Conservation (phyloP, 1,140 invertebrate species). For the Dufourea novaeangliae region DNA sequence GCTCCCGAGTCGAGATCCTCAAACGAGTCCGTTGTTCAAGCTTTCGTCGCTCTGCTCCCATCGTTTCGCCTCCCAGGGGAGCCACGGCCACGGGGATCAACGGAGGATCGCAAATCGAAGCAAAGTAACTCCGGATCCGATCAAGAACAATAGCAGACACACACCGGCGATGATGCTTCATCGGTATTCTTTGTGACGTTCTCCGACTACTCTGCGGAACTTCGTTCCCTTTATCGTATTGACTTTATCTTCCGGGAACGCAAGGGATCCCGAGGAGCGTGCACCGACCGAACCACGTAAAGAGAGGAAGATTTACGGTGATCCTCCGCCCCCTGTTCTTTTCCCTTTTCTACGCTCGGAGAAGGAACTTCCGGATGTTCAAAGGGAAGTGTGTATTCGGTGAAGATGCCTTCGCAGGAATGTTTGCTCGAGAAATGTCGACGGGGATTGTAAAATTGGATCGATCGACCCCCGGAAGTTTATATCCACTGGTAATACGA, state of each 20-base stretch:
- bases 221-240: conserved; percentile 27
- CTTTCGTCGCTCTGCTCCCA: background rate
- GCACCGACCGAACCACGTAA: background rate
- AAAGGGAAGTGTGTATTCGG: background rate
- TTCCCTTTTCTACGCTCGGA: background rate
- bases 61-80: background rate
- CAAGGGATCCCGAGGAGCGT: background rate
- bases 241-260: conserved; percentile 37
- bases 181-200: conserved; percentile 29
- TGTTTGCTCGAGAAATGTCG: background rate
- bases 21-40: too few species aligned
- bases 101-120: background rate
- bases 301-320: conserved; percentile 24
- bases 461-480: too few species aligned
- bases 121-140: conserved; percentile 33
- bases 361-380: background rate
- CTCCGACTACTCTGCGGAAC: background rate
- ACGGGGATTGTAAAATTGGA: too few species aligned
- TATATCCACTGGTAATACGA: too few species aligned
- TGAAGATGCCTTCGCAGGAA: too few species aligned
- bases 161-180: conserved; percentile 29
- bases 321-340: background rate
- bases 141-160: conserved; percentile 34
- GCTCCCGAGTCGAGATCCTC: too few species aligned
- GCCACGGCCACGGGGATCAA: background rate